These are phyloP conservation scores for Patella pellucida DNA, from an alignment of 2,888 invertebrate species.

Conservation along the genomic window DNA sequence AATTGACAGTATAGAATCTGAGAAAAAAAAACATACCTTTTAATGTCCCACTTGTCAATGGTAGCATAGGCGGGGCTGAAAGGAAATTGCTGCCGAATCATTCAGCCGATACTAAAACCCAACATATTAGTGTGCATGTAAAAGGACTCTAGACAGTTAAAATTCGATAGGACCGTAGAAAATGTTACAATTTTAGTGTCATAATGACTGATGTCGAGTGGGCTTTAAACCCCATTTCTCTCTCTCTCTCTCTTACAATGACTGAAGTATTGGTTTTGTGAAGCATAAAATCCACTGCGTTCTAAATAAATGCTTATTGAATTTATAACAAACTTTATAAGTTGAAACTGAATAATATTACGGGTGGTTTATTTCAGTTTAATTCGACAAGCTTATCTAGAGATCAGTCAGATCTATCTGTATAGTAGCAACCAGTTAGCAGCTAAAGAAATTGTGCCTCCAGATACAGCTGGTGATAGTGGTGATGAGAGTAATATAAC, in stretches of 20 bases:
- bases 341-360: not conserved
- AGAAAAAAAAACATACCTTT: no score
- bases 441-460: conserved; percentile 43
- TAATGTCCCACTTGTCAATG: no score
- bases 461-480: conserved; percentile 40
- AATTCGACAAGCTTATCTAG: conserved; percentile 68
- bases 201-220: not conserved
- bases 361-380: conserved; percentile 48
- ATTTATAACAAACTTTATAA: not conserved
- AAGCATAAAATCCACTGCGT: not conserved
- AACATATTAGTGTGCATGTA: no score
- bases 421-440: conserved; percentile 51
- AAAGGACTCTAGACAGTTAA: no score
- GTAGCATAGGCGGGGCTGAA: no score
- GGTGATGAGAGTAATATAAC: conserved; percentile 32
- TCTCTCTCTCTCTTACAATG: no score
- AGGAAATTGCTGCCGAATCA: no score
- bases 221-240: no score
- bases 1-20: no score
- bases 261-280: not conserved
- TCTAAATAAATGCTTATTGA: not conserved
- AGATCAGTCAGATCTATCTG: conserved; percentile 66
- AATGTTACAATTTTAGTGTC: no score
- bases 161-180: no score
- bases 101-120: no score